phyloP scores from a whole-genome alignment of 2,888 invertebrate species.

The Pachymerium ferrugineum region DNA sequence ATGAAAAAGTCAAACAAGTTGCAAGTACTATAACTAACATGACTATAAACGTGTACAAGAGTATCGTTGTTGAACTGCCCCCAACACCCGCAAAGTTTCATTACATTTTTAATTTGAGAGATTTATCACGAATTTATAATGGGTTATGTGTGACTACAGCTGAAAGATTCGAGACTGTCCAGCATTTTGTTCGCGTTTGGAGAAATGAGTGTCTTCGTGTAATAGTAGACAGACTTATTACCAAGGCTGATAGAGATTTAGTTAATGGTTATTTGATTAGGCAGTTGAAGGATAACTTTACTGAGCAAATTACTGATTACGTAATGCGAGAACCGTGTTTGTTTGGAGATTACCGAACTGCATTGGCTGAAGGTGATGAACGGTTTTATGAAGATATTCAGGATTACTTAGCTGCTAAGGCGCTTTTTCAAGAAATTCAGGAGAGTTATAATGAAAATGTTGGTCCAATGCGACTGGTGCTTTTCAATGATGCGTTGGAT shows the following conservation, averaged over 20 bases:
- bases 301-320: slow-evolving; percentile 55
- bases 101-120: slow-evolving; percentile 88
- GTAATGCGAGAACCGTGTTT: slow-evolving; percentile 73
- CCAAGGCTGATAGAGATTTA: slow-evolving; percentile 48
- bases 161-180: slow-evolving; percentile 60
- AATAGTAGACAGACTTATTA: slow-evolving; percentile 79
- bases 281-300: slow-evolving; percentile 54
- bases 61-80: slow-evolving; percentile 68
- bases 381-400: slow-evolving; percentile 81
- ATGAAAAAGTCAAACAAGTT: slow-evolving; percentile 59
- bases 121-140: slow-evolving; percentile 75
- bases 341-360: slow-evolving; percentile 84
- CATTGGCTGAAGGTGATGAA: slow-evolving; percentile 69
- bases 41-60: slow-evolving; percentile 77
- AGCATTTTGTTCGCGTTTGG: slow-evolving; percentile 78
- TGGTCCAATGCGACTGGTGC: slow-evolving; percentile 67
- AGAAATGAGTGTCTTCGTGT: slow-evolving; percentile 82
- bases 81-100: slow-evolving; percentile 91
- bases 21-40: slow-evolving; percentile 65
- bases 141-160: slow-evolving; percentile 74
- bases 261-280: slow-evolving; percentile 55
- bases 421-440: slow-evolving; percentile 80
- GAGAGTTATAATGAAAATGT: slow-evolving; percentile 76
- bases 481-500: slow-evolving; percentile 87
- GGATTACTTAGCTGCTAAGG: slow-evolving; percentile 83